Conservation (phyloP, 2,113 vertebrate species). For the Corythaeola cristata region DNA sequence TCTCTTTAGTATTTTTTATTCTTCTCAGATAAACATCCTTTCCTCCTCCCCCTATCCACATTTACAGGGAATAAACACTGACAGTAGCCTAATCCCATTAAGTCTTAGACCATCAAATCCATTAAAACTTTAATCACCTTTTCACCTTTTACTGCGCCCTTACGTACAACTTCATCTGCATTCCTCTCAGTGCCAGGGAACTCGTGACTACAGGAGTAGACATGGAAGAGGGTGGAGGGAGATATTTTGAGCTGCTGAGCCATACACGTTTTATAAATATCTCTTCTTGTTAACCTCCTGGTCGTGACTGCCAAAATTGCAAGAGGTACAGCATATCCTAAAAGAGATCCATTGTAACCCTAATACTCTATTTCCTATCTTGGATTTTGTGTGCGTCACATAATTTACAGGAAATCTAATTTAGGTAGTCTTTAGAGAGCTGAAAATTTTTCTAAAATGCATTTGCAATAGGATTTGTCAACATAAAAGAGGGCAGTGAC, state of each 20-base stretch:
- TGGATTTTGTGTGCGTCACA: neutral
- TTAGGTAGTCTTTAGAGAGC: constrained; percentile 1
- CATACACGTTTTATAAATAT: neutral
- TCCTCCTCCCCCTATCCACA: neutral
- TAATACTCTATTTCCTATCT: neutral
- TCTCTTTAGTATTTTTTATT: neutral
- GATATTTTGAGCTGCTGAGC: constrained; percentile 29
- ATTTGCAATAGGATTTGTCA: constrained; percentile 24
- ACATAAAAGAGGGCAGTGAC: neutral
- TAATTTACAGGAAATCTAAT: constrained; percentile 17
- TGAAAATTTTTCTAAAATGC: neutral
- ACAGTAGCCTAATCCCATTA: neutral
- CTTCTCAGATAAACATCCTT: neutral
- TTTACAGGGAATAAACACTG: neutral
- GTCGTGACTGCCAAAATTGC: neutral
- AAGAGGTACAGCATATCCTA: neutral
- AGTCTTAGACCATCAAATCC: neutral
- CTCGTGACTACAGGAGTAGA: neutral
- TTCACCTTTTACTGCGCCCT: constrained; percentile 7
- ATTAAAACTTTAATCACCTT: constrained; percentile 33
- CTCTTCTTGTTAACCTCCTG: neutral
- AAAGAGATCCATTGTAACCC: neutral
- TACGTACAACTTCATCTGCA: neutral
- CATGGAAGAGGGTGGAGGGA: neutral
- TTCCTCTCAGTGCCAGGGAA: neutral